Percentiles rank a stretch among this genome's conserved stretches.
Evolutionary conservation across 2,888 invertebrate genomes (phyloP).

Genomic region (Notodonta dromedarius): DNA sequence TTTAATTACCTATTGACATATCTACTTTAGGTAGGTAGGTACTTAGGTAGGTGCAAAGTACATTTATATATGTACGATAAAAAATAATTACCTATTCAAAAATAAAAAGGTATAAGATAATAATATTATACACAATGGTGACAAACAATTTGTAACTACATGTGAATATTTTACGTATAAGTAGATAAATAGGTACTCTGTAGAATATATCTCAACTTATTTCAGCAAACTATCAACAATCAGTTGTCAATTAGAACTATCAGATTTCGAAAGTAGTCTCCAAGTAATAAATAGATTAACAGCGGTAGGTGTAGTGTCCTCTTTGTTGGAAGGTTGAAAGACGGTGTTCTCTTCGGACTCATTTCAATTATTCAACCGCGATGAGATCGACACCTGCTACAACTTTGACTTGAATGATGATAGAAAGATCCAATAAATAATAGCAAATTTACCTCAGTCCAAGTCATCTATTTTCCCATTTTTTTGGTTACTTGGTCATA

Average conservation of each 20-base stretch:
- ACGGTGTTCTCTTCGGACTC: conserved; percentile 38
- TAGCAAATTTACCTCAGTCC: not conserved
- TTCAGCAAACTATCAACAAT: conserved; percentile 23
- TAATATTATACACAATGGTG: too few relatives aligned
- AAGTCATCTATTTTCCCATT: not conserved
- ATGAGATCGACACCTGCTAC: conserved; percentile 48
- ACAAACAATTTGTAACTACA: not conserved
- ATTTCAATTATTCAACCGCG: conserved; percentile 47
- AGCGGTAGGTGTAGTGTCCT: conserved; percentile 26
- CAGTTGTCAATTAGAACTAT: conserved; percentile 54
- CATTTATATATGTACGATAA: not conserved
- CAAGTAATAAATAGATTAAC: conserved; percentile 48
- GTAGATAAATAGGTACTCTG: not conserved
- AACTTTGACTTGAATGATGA: conserved; percentile 37
- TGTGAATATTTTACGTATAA: not conserved
- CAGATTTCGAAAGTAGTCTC: conserved; percentile 45
- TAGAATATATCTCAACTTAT: not conserved
- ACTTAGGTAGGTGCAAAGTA: too few relatives aligned
- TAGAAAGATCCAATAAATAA: conserved; percentile 20
- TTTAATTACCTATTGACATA: too few relatives aligned
- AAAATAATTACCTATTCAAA: not conserved
- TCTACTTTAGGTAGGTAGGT: too few relatives aligned
- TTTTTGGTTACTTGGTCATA: too few relatives aligned
- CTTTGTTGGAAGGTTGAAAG: conserved; percentile 38
- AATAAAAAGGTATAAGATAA: too few relatives aligned